These are phyloP conservation scores for Nothura maculosa DNA, from an alignment of 2,797 vertebrate genomes.

Conservation along the genomic window DNA sequence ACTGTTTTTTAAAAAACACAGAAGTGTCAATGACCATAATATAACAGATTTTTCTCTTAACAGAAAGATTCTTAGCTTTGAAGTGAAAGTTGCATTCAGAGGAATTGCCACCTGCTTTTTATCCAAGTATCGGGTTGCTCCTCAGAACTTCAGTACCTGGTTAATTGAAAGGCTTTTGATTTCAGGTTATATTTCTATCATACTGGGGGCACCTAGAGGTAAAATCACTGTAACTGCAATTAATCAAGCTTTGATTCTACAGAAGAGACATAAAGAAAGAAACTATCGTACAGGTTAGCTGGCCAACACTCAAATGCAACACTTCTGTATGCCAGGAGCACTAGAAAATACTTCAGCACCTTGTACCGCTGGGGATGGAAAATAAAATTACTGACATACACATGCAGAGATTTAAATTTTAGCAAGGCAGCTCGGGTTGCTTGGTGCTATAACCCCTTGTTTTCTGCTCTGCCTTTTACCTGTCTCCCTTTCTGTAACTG, in stretches of 20 bases:
- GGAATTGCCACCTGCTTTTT: background rate
- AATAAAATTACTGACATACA: background rate
- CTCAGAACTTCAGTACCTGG: background rate
- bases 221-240: background rate
- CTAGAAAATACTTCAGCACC: background rate
- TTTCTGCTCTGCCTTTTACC: background rate
- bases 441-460: background rate
- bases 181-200: background rate
- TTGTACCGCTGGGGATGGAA: background rate
- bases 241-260: background rate
- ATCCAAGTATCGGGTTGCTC: background rate
- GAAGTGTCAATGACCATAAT: background rate
- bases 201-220: background rate
- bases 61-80: background rate
- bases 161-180: background rate
- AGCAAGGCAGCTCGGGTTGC: background rate
- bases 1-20: background rate
- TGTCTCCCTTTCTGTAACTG: background rate
- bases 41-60: background rate
- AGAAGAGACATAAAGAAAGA: background rate
- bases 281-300: background rate
- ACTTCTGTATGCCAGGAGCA: background rate
- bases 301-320: background rate
- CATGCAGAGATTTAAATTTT: background rate
- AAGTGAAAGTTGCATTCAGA: background rate